Evolutionary conservation across 2,888 invertebrate genomes (phyloP).

Genomic region (Melieria crassipennis): DNA sequence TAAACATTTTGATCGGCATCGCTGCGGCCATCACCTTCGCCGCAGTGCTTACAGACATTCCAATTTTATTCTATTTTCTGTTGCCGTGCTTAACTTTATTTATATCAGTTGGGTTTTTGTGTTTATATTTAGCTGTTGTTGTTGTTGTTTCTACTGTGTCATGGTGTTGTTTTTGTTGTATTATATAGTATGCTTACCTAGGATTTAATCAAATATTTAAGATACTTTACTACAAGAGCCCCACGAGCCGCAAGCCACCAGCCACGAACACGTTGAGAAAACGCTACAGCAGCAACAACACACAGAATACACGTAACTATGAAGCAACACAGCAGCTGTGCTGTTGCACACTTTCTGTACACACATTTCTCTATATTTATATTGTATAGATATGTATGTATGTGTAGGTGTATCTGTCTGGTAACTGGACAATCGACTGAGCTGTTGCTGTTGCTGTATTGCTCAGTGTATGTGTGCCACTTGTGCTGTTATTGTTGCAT

Average conservation of each 20-base stretch:
- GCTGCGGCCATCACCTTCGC: constrained; percentile 32
- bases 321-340: constrained; percentile 13
- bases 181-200: constrained; percentile 42
- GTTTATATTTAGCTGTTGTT: constrained; percentile 12
- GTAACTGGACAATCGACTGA: too few species aligned
- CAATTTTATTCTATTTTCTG: not conserved
- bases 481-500: not conserved
- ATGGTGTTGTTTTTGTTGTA: constrained; percentile 23
- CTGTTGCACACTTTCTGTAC: not conserved
- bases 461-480: too few species aligned
- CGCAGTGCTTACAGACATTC: constrained; percentile 7
- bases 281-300: too few species aligned
- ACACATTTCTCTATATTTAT: too few species aligned
- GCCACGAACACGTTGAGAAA: too few species aligned
- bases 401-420: too few species aligned
- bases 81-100: constrained; percentile 16
- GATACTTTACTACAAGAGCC: constrained; percentile 41
- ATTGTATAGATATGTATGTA: too few species aligned
- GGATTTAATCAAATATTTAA: constrained; percentile 52
- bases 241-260: not conserved
- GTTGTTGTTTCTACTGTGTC: constrained; percentile 5
- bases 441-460: too few species aligned
- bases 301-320: too few species aligned
- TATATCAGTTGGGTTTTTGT: not conserved
- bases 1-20: constrained; percentile 33